Percentiles rank a stretch among this genome's conserved stretches.
These are phyloP conservation scores for Bergia sp. DNA, from an alignment of 92 coral and sea anemone species.

Conservation along the genomic window DNA sequence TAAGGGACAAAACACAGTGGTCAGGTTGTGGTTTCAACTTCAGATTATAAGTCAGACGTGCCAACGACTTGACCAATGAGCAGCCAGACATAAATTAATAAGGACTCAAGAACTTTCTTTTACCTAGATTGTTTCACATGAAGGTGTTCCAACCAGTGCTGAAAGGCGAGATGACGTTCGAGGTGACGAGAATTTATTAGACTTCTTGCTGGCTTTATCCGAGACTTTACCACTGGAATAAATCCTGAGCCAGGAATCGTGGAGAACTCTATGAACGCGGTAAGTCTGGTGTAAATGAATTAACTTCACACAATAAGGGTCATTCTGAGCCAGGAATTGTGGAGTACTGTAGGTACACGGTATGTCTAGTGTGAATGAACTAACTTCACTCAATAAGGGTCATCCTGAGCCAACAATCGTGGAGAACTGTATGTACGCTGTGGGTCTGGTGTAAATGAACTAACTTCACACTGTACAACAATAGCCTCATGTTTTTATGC, in stretches of 20 bases:
- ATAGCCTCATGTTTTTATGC: too few relatives aligned
- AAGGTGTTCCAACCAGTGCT: conserved; percentile 26
- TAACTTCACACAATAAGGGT: not conserved
- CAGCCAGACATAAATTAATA: too few relatives aligned
- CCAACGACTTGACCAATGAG: too few relatives aligned
- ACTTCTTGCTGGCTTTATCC: conserved; percentile 50
- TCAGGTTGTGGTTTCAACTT: too few relatives aligned
- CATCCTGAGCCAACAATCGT: conserved; percentile 75
- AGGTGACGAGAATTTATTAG: conserved; percentile 50
- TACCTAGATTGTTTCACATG: conserved; percentile 30
- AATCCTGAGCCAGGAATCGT: conserved; percentile 78
- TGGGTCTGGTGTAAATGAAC: conserved; percentile 31
- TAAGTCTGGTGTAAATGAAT: conserved; percentile 30
- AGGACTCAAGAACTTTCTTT: not conserved
- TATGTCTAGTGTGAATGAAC: too few relatives aligned
- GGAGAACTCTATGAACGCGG: conserved; percentile 92
- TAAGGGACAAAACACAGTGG: too few relatives aligned
- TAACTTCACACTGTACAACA: not conserved
- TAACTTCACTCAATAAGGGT: too few relatives aligned
- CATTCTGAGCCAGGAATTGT: not conserved
- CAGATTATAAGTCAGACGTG: too few relatives aligned
- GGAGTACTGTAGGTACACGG: too few relatives aligned
- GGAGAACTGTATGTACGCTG: conserved; percentile 93
- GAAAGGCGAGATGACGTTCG: conserved; percentile 34
- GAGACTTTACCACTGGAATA: conserved; percentile 61